Percentiles rank a stretch among this genome's conserved stretches.
These are phyloP conservation scores for Pogonus chalceus DNA, from an alignment of 1,140 invertebrate species.

Conservation along the genomic window DNA sequence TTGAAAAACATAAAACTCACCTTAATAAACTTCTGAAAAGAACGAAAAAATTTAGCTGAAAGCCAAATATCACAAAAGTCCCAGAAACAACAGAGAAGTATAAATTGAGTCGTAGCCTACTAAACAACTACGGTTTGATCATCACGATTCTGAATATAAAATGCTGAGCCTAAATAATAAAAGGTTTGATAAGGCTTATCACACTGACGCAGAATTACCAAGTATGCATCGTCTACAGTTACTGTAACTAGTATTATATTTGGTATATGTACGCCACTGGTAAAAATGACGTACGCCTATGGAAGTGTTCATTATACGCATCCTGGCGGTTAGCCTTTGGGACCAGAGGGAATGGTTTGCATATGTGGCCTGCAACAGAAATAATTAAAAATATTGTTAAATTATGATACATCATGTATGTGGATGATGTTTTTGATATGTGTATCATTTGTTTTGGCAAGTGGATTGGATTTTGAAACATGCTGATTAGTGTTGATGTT, in stretches of 20 bases:
- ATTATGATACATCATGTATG: not conserved
- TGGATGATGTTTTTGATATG: not conserved
- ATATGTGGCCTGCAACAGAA: not conserved
- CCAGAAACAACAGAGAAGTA: not conserved
- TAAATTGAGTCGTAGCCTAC: not conserved
- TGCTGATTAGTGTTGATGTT: too few species aligned
- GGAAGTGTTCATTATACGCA: not conserved
- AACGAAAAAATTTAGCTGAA: not conserved
- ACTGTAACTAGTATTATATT: not conserved
- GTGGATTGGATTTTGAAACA: not conserved
- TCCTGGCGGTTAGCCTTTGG: too few species aligned
- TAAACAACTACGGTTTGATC: too few species aligned
- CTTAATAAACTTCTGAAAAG: not conserved
- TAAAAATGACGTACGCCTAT: not conserved
- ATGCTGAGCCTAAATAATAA: not conserved
- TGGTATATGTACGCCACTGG: not conserved
- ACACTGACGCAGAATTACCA: not conserved
- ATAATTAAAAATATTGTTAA: not conserved
- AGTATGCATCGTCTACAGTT: not conserved
- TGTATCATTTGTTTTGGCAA: not conserved
- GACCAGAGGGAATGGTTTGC: too few species aligned
- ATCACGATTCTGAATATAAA: not conserved
- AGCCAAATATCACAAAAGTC: not conserved
- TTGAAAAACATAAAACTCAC: not conserved
- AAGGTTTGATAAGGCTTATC: not conserved